phyloP scores from a whole-genome alignment of 2,113 vertebrate genomes.

The Platysteira castanea region DNA sequence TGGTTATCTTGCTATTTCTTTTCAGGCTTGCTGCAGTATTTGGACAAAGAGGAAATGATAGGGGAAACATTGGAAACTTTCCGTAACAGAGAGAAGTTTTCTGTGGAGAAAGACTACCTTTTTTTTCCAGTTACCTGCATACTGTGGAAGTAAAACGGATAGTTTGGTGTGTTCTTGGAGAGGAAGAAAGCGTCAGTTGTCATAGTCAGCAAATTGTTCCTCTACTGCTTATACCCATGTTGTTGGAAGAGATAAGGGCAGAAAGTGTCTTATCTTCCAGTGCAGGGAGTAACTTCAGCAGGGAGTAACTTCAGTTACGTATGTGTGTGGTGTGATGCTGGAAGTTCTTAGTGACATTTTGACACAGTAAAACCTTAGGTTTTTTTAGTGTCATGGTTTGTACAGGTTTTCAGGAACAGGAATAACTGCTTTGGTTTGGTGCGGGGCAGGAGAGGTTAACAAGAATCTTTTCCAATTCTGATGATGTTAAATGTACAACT shows the following conservation, averaged over 20 bases:
- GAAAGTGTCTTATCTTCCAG: not conserved
- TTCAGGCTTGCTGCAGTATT: not conserved
- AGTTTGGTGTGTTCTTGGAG: not conserved
- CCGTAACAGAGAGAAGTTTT: not conserved
- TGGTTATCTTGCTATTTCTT: not conserved
- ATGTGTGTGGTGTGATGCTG: not conserved
- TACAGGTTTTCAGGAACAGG: not conserved
- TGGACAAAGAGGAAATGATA: not conserved
- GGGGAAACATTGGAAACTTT: not conserved
- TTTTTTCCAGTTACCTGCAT: not conserved
- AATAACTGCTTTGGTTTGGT: not conserved
- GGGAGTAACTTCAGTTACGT: not conserved
- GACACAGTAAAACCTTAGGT: not conserved
- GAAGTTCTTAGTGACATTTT: not conserved
- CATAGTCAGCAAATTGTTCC: not conserved
- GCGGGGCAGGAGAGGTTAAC: not conserved
- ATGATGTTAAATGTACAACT: not conserved
- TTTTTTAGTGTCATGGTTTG: not conserved
- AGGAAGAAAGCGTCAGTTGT: not conserved
- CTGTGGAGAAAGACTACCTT: not conserved
- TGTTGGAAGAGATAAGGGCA: not conserved
- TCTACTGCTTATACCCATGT: not conserved
- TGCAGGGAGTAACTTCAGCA: not conserved
- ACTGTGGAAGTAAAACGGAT: not conserved
- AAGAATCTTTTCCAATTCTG: not conserved